Evolutionary conservation across 2,797 vertebrate genomes (phyloP), one percentile per base, ranked within the genome.

Genomic region (Pangasius sanitwongsei): DNA sequence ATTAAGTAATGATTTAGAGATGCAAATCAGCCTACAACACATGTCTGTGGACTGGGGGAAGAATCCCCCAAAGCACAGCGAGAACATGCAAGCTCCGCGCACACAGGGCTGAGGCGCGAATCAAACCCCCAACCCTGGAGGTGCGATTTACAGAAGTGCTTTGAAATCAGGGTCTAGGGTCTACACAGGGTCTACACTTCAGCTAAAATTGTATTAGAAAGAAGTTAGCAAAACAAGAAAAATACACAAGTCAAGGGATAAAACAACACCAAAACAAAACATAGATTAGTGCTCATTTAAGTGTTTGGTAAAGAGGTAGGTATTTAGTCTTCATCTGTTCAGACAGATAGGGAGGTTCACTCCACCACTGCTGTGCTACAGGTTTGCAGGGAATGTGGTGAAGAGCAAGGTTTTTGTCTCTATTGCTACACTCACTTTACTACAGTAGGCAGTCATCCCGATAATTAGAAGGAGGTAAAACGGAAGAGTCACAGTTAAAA

Each of bases 391-490:
- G n/a, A 80, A 34, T 57, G 23, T 57, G 12, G 50, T 80, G n/a
- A 57, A 55, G 11, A 59, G 31, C 50, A 81, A 59, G 50, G 16
- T 9, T 34, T 57, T 77, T 77, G 41, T 75, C 13, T n/a, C 5
- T 77, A 61, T 59, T 41, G 41, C 61, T 18, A 5, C 31, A n/a
- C 25, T 61, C 0, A 63, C 23, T 44, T 44, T 48, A 25, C 20
- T 63, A 4, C 55, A 34, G 34, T 55, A 61, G 67, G 37, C 41
- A 48, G 50, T 72, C 20, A 28, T 55, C 9, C 8, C 3, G 34
- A 37, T 81, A 31, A 61, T 70, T 34, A 69, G 69, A 70, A 81
- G 4, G 23, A 70, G 74, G 75, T 59, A 53, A 86, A 86, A 86
- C 0, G 13, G 16, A 53, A 37, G 67, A 34, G 88, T 81, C 37